A percentile compares a stretch with the other conserved stretches of the same genome.
Conservation (phyloP, 2,797 vertebrate species). For the Acrocephalus scirpaceus region DNA sequence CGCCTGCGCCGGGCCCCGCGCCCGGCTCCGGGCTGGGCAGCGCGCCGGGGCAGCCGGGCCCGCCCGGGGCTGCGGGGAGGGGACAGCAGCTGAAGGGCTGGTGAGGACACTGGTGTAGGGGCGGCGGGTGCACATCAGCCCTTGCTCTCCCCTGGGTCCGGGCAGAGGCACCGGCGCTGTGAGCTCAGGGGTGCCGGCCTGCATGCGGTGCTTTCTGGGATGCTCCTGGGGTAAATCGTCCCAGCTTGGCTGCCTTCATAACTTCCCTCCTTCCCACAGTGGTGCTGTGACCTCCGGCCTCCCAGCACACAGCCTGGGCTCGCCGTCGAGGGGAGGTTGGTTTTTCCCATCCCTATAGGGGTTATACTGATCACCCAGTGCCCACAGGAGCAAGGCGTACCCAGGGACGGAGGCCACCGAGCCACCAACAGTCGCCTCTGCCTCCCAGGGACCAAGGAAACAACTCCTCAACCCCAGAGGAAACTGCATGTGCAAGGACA, state of each 20-base stretch:
- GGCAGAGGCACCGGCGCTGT: fast-evolving
- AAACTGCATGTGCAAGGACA: fast-evolving
- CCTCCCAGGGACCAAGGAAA: not conserved
- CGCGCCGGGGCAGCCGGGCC: no score
- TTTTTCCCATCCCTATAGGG: fast-evolving
- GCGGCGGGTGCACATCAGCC: fast-evolving
- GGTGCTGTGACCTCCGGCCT: not conserved
- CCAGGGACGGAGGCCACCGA: not conserved
- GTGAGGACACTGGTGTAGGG: no score
- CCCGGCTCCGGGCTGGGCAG: no score
- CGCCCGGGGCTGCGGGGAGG: no score
- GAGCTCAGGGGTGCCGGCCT: not conserved
- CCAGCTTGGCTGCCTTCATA: not conserved
- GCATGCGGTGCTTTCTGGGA: fast-evolving
- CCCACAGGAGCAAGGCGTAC: fast-evolving
- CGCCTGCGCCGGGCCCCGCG: not conserved
- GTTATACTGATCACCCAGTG: fast-evolving
- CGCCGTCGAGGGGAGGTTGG: fast-evolving
- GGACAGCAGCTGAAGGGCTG: no score
- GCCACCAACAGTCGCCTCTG: fast-evolving
- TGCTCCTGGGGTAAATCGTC: not conserved
- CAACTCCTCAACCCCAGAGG: fast-evolving
- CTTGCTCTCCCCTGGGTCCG: fast-evolving
- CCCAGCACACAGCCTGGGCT: not conserved
- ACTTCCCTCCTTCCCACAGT: fast-evolving